phyloP scores from a whole-genome alignment of 1,140 invertebrate species.

The Drosophila varians region DNA sequence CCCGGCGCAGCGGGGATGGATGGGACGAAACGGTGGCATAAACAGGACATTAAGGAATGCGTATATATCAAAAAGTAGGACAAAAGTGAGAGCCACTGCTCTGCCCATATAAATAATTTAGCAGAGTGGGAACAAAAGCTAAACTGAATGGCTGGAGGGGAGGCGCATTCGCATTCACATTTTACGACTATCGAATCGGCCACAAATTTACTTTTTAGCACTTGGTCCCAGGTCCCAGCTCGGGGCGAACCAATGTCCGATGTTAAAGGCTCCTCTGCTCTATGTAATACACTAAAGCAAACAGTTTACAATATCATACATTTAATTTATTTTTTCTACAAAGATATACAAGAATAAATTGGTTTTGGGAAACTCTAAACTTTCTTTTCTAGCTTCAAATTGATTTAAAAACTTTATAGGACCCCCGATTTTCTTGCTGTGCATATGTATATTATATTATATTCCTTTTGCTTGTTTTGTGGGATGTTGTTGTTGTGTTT shows the following conservation, averaged over 20 bases:
- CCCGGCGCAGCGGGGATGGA: conserved; percentile 42
- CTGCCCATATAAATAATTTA: conserved; percentile 56
- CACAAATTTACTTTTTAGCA: conserved; percentile 83
- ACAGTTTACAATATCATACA: neutral
- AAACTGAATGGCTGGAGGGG: conserved; percentile 2
- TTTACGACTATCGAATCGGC: conserved; percentile 81
- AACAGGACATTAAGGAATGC: conserved; percentile 74
- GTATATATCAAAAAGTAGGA: conserved; percentile 58
- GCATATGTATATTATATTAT: conserved; percentile 30
- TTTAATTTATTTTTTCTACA: no score
- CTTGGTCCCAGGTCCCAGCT: conserved; percentile 75
- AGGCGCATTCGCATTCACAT: conserved; percentile 37
- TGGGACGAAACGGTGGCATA: conserved; percentile 51
- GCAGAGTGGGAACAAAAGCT: conserved; percentile 21
- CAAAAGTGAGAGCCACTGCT: conserved; percentile 24
- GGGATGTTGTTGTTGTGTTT: conserved; percentile 45
- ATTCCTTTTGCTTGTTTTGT: conserved; percentile 22
- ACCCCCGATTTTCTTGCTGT: neutral
- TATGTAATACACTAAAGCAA: neutral
- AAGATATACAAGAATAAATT: no score
- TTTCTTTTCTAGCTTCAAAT: no score
- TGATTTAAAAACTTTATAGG: no score
- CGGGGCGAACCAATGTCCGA: conserved; percentile 58
- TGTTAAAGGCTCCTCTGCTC: conserved; percentile 19
- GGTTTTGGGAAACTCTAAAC: no score